A percentile compares a stretch with the other conserved stretches of the same genome.
phyloP scores from a whole-genome alignment of 2,113 vertebrate species.

The Pteronura brasiliensis region DNA sequence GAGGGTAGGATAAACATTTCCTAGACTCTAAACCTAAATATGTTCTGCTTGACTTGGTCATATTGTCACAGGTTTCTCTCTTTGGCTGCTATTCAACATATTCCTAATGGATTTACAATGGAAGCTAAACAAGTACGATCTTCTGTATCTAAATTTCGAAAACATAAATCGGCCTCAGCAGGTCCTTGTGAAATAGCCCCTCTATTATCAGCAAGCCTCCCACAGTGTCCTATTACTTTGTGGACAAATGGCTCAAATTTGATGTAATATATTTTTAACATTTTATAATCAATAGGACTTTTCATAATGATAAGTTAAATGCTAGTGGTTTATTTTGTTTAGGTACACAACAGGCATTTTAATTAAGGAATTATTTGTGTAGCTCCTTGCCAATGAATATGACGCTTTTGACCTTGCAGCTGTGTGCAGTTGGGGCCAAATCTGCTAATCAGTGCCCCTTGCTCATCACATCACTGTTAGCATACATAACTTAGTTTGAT shows the following conservation, averaged over 20 bases:
- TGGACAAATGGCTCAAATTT: conserved; percentile 24
- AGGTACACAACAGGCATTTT: not conserved
- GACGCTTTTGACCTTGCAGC: conserved; percentile 7
- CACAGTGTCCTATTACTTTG: not conserved
- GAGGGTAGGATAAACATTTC: conserved; percentile 18
- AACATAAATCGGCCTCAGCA: not conserved
- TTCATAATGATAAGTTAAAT: conserved; percentile 43
- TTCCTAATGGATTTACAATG: conserved; percentile 1
- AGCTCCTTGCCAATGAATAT: conserved; percentile 4
- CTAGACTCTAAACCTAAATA: conserved; percentile 13
- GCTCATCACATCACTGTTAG: not conserved
- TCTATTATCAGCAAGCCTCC: not conserved
- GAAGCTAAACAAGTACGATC: not conserved
- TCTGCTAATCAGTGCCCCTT: not conserved
- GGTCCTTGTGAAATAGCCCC: not conserved
- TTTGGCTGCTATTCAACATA: not conserved
- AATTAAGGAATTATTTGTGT: conserved; percentile 8
- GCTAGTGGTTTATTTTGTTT: not conserved
- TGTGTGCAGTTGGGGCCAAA: conserved; percentile 22
- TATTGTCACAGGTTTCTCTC: conserved; percentile 41
- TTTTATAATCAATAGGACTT: not conserved
- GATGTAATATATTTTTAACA: not conserved
- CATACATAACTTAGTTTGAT: not conserved
- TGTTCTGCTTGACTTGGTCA: conserved; percentile 22
- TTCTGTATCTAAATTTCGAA: not conserved